Evolutionary conservation across 2,797 vertebrate genomes (phyloP).

Genomic region (Paguma larvata): DNA sequence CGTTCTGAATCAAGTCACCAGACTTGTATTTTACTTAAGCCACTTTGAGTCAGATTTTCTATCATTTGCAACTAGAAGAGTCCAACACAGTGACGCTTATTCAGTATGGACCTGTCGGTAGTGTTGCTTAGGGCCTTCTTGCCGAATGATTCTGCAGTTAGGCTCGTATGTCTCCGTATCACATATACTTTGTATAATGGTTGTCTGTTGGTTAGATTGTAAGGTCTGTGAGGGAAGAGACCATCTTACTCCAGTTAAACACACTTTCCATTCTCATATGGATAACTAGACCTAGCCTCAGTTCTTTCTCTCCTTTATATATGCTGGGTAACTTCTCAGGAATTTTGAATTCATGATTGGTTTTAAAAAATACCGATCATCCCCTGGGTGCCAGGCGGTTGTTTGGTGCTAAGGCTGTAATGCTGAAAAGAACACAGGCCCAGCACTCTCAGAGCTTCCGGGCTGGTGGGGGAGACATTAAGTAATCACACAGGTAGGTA

Average conservation of each 20-base stretch:
- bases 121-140: background rate
- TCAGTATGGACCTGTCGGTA: background rate
- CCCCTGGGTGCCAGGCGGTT: background rate
- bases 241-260: background rate
- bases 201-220: constrained; percentile 12
- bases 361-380: background rate
- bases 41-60: constrained; percentile 16
- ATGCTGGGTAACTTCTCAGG: background rate
- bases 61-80: background rate
- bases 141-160: background rate
- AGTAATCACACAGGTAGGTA: background rate
- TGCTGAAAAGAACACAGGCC: background rate
- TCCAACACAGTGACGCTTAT: background rate
- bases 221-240: background rate
- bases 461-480: background rate
- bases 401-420: background rate
- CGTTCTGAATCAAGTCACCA: background rate
- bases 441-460: background rate
- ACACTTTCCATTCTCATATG: background rate
- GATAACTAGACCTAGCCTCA: background rate
- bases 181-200: background rate
- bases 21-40: background rate
- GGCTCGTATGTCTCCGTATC: background rate
- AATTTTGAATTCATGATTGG: background rate
- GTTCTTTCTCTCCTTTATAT: background rate